A percentile compares a stretch with the other conserved stretches of the same genome.
Evolutionary conservation across 2,797 vertebrate genomes (phyloP).

Genomic region (Vireo griseus): DNA sequence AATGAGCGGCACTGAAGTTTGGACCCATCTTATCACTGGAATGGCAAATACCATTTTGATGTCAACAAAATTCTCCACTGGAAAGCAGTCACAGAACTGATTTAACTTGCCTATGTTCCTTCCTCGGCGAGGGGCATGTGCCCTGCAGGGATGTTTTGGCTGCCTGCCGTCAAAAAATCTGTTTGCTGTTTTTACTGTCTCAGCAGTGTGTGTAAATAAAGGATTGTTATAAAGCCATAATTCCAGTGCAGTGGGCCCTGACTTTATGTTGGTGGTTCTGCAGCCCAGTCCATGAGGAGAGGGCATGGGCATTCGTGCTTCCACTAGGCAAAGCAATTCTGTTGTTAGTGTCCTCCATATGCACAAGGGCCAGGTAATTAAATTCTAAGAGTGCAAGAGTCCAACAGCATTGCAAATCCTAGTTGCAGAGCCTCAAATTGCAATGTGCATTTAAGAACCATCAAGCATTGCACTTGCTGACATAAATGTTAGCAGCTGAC

Average conservation of each 20-base stretch:
- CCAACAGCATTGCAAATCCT: constrained; percentile 38
- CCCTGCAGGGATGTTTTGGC: constrained; percentile 69
- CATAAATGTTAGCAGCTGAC: background rate
- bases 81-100: constrained; percentile 38
- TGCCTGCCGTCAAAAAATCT: constrained; percentile 73
- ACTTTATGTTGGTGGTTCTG: constrained; percentile 37
- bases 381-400: constrained; percentile 30
- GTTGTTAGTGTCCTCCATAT: constrained; percentile 5
- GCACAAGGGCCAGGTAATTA: constrained; percentile 59
- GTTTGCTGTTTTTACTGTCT: constrained; percentile 73
- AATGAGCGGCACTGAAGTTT: background rate
- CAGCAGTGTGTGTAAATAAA: constrained; percentile 80
- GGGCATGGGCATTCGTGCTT: constrained; percentile 32
- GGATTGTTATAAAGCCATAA: constrained; percentile 74
- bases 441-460: background rate
- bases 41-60: constrained; percentile 34
- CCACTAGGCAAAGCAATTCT: constrained; percentile 44
- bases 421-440: constrained; percentile 48
- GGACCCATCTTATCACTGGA: constrained; percentile 61
- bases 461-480: constrained; percentile 12
- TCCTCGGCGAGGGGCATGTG: constrained; percentile 46
- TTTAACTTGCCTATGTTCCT: constrained; percentile 55
- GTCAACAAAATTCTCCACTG: background rate
- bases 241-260: constrained; percentile 67
- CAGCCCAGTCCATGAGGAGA: constrained; percentile 60